Evolutionary conservation across 2,888 invertebrate genomes (phyloP), one percentile per base, ranked within the genome.

Genomic region (Perizoma flavofasciatum): DNA sequence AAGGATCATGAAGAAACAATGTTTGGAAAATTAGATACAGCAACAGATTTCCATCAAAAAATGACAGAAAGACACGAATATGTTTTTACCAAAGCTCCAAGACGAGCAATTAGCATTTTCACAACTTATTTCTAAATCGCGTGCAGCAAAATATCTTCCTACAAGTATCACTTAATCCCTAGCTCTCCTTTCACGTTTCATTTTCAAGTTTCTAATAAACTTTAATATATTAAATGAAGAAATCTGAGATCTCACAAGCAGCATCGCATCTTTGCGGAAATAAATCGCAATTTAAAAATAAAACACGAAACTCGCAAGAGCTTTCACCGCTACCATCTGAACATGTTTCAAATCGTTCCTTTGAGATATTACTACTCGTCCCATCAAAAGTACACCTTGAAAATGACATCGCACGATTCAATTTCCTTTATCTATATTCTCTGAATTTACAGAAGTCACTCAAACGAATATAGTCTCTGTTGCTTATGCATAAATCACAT

Each of bases 201-300:
- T 71, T 72, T 72, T 64, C 69, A 70, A 75, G 66, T 68, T 71
- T 73, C 75, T 73, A 66, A 66, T 69, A 72, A 73, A 72, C 68
- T 68, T 76, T 72, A 76, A 77, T 75, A 72, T 41, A 71, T 70
- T 71, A 67, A 71, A 74, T 67, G 67, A 68, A 69, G 72, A 70
- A 68, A 71, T 66, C 70, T 68, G 63, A 68, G 69, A 66, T 71
- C 67, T 69, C 66, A 65, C 70, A 67, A 72, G 69, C 71, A 71
- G 74, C 71, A 71, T 69, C 70, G 72, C 74, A 76, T 80, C 77
- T 77, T 66, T 70, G 64, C 67, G 69, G 61, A 81, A 78, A 85
- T 87, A 86, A 84, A 87, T 88, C 82, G 82, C 82, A 81, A 85
- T 87, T 88, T 84, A 82, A 86, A 88, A 87, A 84, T 84, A 86